A percentile compares a stretch with the other conserved stretches of the same genome.
Conservation (phyloP, 64 coral and sea anemone species). For the Montipora efflorescens region DNA sequence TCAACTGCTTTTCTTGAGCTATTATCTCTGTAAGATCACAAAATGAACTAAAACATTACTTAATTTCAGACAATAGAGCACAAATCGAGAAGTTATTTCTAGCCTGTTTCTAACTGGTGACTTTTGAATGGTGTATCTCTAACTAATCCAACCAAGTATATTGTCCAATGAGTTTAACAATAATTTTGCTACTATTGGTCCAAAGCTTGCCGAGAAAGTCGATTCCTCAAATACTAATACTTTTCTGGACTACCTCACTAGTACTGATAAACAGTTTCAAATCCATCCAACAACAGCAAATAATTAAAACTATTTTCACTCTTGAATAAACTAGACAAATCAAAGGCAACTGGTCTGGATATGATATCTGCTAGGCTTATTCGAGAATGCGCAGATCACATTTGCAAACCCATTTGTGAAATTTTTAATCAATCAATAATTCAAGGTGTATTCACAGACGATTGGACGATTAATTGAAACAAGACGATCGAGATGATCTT, state of each 20-base stretch:
- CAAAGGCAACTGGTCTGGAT: too few relatives aligned
- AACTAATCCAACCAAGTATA: too few relatives aligned
- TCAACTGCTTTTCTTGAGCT: conserved; percentile 55
- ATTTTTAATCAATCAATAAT: background rate
- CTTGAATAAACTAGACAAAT: background rate
- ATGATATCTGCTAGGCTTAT: too few relatives aligned
- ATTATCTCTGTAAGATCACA: conserved; percentile 27
- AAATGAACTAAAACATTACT: background rate
- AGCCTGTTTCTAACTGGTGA: too few relatives aligned
- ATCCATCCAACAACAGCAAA: background rate
- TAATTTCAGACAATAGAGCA: too few relatives aligned
- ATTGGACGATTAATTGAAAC: background rate
- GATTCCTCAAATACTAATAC: background rate
- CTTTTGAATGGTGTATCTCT: too few relatives aligned
- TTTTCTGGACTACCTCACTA: background rate
- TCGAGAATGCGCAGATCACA: too few relatives aligned
- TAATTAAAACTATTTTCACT: background rate
- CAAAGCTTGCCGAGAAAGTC: background rate
- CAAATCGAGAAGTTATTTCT: too few relatives aligned
- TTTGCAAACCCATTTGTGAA: too few relatives aligned
- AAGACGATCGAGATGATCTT: too few relatives aligned
- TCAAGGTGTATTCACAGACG: background rate
- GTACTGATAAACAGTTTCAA: background rate
- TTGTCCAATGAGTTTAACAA: too few relatives aligned
- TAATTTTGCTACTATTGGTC: too few relatives aligned